Conservation (phyloP, 2,797 vertebrate species). For the Gymnodraco acuticeps region DNA sequence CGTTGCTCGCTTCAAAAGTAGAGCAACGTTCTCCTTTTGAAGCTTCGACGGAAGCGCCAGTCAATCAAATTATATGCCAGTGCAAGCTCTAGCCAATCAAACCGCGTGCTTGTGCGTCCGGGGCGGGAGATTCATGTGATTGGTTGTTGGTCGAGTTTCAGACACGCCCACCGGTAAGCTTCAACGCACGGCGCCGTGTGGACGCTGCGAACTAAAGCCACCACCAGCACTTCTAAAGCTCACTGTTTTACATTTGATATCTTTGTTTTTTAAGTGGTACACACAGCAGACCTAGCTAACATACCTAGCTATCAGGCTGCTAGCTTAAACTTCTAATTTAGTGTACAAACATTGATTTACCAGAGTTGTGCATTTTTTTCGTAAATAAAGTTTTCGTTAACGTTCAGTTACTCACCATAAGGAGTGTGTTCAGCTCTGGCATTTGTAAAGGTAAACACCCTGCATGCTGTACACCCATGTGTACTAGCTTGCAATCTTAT, state of each 20-base stretch:
- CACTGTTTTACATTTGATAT: background rate
- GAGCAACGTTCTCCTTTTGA: too few relatives aligned
- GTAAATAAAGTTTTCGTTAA: background rate
- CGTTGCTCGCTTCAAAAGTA: too few relatives aligned
- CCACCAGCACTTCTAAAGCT: background rate
- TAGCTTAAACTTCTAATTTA: background rate
- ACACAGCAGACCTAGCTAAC: background rate
- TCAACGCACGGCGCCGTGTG: too few relatives aligned
- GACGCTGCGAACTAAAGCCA: background rate
- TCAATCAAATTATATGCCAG: too few relatives aligned
- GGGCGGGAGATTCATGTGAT: too few relatives aligned
- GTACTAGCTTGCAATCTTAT: background rate
- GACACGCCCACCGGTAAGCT: too few relatives aligned
- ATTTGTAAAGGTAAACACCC: too few relatives aligned
- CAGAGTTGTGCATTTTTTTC: background rate
- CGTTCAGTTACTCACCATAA: background rate
- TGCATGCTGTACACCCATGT: background rate
- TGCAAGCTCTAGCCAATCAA: too few relatives aligned
- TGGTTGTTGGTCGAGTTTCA: too few relatives aligned
- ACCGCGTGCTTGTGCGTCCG: too few relatives aligned
- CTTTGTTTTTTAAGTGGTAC: background rate
- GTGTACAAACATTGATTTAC: background rate
- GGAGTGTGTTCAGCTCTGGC: background rate
- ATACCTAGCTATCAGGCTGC: background rate
- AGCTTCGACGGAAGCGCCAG: too few relatives aligned